Evolutionary conservation across 2,888 invertebrate genomes (phyloP), one percentile per base, ranked within the genome.

Genomic region (Elgonia sp.): DNA sequence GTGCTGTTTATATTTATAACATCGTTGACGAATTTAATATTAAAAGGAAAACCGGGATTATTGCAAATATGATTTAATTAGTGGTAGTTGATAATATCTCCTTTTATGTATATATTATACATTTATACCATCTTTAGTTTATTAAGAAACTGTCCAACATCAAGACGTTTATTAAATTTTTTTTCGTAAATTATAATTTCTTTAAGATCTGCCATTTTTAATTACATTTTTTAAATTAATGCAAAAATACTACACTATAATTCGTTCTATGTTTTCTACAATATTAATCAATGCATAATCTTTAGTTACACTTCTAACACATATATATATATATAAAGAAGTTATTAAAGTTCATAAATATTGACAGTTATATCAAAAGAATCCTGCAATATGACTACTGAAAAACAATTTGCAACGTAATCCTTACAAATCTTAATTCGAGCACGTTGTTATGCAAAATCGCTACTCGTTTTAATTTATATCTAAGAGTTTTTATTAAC

Each of bases 51-150:
- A 21, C 21, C 67, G 14, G 14, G 14, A 40, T 65, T 65, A 69
- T 69, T 46, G 65, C 67, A 18, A 50, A 70, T 40, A 40, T 40
- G 40, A 65, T 65, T 65, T 37, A 65, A 40, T 65, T 40, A 65
- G 18, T n/a, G 20, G 29, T 37, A 29, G 37, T 16, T 37, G 5
- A 12, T 65, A 65, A 65, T n/a, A n/a, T 40, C n/a, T 14, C 18
- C 10, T 65, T 37, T 39, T 53, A n/a, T n/a, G 53, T 16, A 16
- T 53, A 29, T 29, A 3, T 3, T 29, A 29, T n/a, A 53, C 53
- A 53, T 53, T 53, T 53, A 53, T n/a, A n/a, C n/a, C 53, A n/a
- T 53, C n/a, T 53, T 53, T n/a, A 65, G 7, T 40, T 18, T 18
- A 3, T 65, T 65, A 65, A 40, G 65, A 62, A 65, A 39, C 37